Evolutionary conservation across 2,797 vertebrate genomes (phyloP), one percentile per base, ranked within the genome.

Genomic region (Sebastolobus altivelis): DNA sequence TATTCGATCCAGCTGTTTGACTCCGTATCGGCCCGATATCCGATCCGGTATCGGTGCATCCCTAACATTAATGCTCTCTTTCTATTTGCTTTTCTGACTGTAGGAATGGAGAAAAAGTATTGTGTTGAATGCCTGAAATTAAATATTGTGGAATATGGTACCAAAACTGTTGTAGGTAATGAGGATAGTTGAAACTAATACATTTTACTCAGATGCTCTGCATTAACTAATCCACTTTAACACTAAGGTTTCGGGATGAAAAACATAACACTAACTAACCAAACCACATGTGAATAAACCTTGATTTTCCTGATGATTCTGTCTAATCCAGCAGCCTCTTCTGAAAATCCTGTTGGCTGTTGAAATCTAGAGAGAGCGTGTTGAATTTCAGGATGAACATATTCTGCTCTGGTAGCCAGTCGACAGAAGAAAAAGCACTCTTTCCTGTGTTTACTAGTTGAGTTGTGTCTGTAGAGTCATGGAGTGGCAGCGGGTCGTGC

Each of bases 401-500:
- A 27, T 14, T 72, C 10, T 25, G 4, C n/a, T n/a, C 13, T 40
- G 27, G 14, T 43, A 5, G 13, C 63, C n/a, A 22, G 37, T 46
- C n/a, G 40, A 76, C 35, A 31, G 56, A 71, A 67, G 4, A 10
- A 43, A 52, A 52, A 27, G 16, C 16, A n/a, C n/a, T 54, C 14
- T 65, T 54, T 9, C 12, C 27, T 49, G 31, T 29, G 55, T 63
- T 69, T n/a, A 54, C 20, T 3, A 14, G n/a, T 43, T 31, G 0
- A 22, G 33, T 43, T 20, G 4, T 2, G 20, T 43, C 22, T 59
- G 63, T 61, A n/a, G 46, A 55, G 72, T 52, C 38, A 13, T 1
- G n/a, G 59, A 76, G 52, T 67, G 5, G 62, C 81, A 62, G 73
- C 7, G 61, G 84, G 68, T 67, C 13, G 0, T 62, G 18, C 29